These are phyloP conservation scores for Vireo griseus DNA, from an alignment of 2,797 vertebrate genomes.

Conservation along the genomic window DNA sequence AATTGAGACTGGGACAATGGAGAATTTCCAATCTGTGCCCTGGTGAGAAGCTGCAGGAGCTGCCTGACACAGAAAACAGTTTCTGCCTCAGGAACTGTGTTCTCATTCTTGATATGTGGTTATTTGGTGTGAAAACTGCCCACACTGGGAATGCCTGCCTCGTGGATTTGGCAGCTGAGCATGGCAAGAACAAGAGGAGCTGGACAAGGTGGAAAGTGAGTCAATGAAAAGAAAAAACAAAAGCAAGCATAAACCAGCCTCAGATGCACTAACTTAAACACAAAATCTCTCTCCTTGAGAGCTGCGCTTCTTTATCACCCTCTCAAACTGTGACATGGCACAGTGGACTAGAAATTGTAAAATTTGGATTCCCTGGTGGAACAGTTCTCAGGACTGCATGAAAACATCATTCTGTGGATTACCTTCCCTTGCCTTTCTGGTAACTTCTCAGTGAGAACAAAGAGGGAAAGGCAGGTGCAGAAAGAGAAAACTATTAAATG, in stretches of 20 bases:
- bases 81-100: not conserved
- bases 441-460: not conserved
- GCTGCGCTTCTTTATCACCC: not conserved
- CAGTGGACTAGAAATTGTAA: not conserved
- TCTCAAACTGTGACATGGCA: not conserved
- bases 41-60: not conserved
- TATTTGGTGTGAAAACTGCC: conserved; percentile 41
- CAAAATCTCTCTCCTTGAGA: not conserved
- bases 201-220: not conserved
- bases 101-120: not conserved
- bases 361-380: not conserved
- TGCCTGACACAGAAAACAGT: conserved; percentile 13
- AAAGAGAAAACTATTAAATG: not conserved
- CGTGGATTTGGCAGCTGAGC: not conserved
- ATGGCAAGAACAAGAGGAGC: accelerated
- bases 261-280: not conserved
- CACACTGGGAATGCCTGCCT: not conserved
- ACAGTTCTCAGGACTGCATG: not conserved
- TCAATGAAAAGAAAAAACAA: not conserved
- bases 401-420: not conserved
- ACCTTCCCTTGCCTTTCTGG: not conserved
- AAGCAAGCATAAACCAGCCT: not conserved
- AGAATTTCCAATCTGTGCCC: conserved; percentile 28
- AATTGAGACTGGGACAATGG: not conserved
- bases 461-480: not conserved